Evolutionary conservation across 1,140 invertebrate species (phyloP), one percentile per base, ranked within the genome.

Genomic region (Zaprionus gabonicus): DNA sequence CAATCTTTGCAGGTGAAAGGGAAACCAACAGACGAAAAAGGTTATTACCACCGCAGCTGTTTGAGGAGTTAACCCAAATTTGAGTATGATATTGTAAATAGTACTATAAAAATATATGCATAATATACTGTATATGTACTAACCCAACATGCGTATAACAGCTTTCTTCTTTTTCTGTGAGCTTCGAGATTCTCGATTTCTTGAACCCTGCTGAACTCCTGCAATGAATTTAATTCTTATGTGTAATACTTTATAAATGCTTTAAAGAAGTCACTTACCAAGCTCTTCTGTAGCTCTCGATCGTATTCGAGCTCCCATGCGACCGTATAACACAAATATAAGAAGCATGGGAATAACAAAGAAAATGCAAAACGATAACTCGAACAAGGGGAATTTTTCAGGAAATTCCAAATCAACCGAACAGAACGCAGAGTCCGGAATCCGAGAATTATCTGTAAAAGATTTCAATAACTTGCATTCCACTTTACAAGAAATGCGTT

Each of bases 21-120:
- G 98, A 1, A 97, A 97, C 98, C 98, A 99, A 93, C 98, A 99
- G 2, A 99, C 93, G 93, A 99, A 99, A 94, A 99, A 99, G n/a
- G 97, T 97, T 3, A 99, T 95, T 4, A 99, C 98, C 4, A 99
- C 98, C 2, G 97, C 97, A 82, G 97, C 98, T 99, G 94, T 78
- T 63, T 46, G 23, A 57, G 51, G n/a, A n/a, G 58, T 51, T 1
- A 46, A 17, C n/a, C 4, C 10, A 57, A n/a, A 12, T 44, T 31
- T 17, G 1, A 31, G 41, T 23, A 56, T 38, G 25, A 10, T 15
- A 12, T 4, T 51, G 1, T 28, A 1, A 28, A 28, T 28, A 28
- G 28, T 31, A 31, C 28, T 31, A 9, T 9, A 31, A 31, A 0
- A 31, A 31, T 31, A 9, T 23, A 10, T 49, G 10, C 7, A 13